phyloP scores from a whole-genome alignment of 1,140 invertebrate genomes.

The Drosophila mauritiana region DNA sequence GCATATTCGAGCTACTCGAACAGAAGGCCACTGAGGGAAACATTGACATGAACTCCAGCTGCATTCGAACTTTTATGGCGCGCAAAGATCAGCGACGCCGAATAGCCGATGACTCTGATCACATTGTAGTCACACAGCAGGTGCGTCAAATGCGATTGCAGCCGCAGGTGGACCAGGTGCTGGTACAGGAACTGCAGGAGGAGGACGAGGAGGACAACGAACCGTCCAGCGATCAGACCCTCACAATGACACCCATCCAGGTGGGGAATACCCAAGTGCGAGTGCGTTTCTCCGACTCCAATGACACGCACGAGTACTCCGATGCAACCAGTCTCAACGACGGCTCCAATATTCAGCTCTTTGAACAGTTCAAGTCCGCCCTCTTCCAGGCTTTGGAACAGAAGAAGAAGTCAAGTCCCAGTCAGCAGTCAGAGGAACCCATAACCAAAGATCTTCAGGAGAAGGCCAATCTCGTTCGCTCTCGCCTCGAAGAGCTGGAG shows the following conservation, averaged over 20 bases:
- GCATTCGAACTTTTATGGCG: slow-evolving; percentile 70
- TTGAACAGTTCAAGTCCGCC: slow-evolving; percentile 74
- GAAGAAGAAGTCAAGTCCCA: slow-evolving; percentile 34
- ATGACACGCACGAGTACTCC: slow-evolving; percentile 70
- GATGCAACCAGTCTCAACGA: slow-evolving; percentile 58
- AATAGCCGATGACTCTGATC: slow-evolving; percentile 56
- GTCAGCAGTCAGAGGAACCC: slow-evolving; percentile 28
- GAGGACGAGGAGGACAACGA: slow-evolving; percentile 24
- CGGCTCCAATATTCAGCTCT: slow-evolving; percentile 59
- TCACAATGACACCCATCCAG: slow-evolving; percentile 48
- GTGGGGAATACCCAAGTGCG: slow-evolving; percentile 62
- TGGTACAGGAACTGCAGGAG: slow-evolving; percentile 31
- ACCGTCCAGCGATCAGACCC: slow-evolving; percentile 21
- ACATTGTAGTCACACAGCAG: slow-evolving; percentile 63
- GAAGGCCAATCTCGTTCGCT: slow-evolving; percentile 88
- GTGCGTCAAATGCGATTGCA: slow-evolving; percentile 55
- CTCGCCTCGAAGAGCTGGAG: slow-evolving; percentile 88
- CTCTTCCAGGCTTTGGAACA: slow-evolving; percentile 71
- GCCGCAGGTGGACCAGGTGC: slow-evolving; percentile 52
- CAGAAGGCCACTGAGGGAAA: slow-evolving; percentile 73
- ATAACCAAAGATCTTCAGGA: slow-evolving; percentile 78
- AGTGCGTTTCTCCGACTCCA: slow-evolving; percentile 75
- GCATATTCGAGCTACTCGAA: slow-evolving; percentile 79
- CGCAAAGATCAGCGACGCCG: slow-evolving; percentile 52
- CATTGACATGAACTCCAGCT: slow-evolving; percentile 76